These are phyloP conservation scores for Aromia moschata DNA, from an alignment of 2,888 invertebrate genomes.

Conservation along the genomic window DNA sequence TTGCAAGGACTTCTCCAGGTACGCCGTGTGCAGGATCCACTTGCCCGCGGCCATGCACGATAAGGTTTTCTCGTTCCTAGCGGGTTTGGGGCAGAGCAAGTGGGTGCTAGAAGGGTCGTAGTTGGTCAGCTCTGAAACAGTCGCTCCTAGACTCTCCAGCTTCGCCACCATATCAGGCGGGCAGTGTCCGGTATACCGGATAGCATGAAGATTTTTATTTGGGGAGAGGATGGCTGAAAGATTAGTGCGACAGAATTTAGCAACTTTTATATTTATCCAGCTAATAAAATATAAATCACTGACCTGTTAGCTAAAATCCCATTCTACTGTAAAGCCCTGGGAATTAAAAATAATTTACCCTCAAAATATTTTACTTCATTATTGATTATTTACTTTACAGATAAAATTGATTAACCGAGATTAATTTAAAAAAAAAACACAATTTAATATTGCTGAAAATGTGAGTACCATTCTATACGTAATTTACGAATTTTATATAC, in stretches of 20 bases:
- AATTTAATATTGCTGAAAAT: too few relatives aligned
- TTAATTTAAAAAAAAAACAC: too few relatives aligned
- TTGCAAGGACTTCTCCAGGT: slow-evolving; percentile 74
- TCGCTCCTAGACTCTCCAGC: slow-evolving; percentile 67
- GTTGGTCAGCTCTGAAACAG: slow-evolving; percentile 65
- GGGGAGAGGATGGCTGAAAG: slow-evolving; percentile 14
- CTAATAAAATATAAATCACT: too few relatives aligned
- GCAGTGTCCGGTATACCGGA: slow-evolving; percentile 51
- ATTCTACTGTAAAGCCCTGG: slow-evolving; percentile 75
- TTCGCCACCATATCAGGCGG: slow-evolving; percentile 42
- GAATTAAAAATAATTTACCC: not conserved
- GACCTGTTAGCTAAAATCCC: slow-evolving; percentile 70
- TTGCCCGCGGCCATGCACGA: slow-evolving; percentile 87
- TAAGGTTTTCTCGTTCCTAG: slow-evolving; percentile 88
- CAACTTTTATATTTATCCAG: too few relatives aligned
- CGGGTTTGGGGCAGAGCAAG: slow-evolving; percentile 77
- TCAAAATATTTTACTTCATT: too few relatives aligned
- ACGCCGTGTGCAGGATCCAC: slow-evolving; percentile 87
- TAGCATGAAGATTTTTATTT: slow-evolving; percentile 53
- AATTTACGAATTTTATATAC: too few relatives aligned
- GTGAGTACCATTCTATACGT: too few relatives aligned
- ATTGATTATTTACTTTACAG: too few relatives aligned
- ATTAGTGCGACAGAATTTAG: too few relatives aligned
- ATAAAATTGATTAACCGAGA: too few relatives aligned
- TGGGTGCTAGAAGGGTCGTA: slow-evolving; percentile 78